phyloP scores from a whole-genome alignment of 2,113 vertebrate species.

The Chionis minor region DNA sequence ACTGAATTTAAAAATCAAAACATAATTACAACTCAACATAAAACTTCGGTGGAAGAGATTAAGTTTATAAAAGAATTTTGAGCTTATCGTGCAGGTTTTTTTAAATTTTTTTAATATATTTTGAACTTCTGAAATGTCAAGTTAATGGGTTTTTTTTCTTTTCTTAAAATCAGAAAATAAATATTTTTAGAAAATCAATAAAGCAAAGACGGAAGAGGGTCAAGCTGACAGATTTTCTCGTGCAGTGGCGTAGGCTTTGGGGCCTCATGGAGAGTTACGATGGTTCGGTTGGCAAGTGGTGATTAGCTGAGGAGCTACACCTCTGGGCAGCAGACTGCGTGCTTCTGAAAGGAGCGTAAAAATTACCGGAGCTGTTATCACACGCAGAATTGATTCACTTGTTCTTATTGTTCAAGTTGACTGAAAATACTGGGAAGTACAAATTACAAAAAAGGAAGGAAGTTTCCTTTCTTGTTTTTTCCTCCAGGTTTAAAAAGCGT shows the following conservation, averaged over 20 bases:
- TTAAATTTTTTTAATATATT: background rate
- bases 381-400: background rate
- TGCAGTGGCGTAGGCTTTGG: background rate
- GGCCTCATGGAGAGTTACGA: background rate
- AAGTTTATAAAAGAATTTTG: background rate
- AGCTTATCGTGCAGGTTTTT: background rate
- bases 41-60: background rate
- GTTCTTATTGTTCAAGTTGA: background rate
- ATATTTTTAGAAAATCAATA: no score
- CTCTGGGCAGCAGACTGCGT: background rate
- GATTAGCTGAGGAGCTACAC: background rate
- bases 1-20: background rate
- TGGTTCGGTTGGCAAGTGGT: background rate
- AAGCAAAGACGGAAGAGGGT: background rate
- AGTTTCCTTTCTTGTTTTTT: background rate
- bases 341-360: background rate
- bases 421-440: background rate
- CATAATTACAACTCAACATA: background rate
- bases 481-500: background rate
- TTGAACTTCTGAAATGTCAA: background rate
- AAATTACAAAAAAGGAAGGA: background rate
- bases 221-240: background rate
- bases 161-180: background rate
- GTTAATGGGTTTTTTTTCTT: background rate
- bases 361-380: background rate